Percentiles rank a stretch among this genome's conserved stretches.
phyloP scores from a whole-genome alignment of 2,888 invertebrate species.

The Malacosoma neustria region DNA sequence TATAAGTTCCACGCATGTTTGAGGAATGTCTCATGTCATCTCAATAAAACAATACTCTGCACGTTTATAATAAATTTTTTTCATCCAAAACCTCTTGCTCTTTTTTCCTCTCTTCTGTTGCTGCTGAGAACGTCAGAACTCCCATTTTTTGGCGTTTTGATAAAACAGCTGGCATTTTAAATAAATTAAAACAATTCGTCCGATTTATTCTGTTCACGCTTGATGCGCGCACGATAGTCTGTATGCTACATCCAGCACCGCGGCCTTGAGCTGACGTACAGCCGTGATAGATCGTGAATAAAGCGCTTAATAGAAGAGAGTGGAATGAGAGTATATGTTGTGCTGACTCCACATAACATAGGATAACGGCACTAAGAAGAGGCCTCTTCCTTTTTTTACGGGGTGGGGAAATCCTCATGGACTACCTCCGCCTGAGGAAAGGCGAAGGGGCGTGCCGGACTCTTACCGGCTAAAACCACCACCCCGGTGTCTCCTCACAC shows the following conservation, averaged over 20 bases:
- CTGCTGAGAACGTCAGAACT: conserved; percentile 6
- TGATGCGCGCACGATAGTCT: conserved; percentile 7
- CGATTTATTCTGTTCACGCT: conserved; percentile 7
- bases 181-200: conserved; percentile 2
- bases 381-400: too few species aligned
- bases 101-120: conserved; percentile 4
- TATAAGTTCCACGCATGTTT: conserved; percentile 3
- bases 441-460: too few species aligned
- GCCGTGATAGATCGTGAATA: neutral
- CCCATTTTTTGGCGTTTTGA: conserved; percentile 2
- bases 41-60: conserved; percentile 1
- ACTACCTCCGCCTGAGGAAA: too few species aligned
- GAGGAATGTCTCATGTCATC: neutral
- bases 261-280: conserved; percentile 3
- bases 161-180: too few species aligned
- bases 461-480: too few species aligned
- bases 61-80: conserved; percentile 1
- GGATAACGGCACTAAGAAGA: too few species aligned
- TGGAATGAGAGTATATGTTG: too few species aligned
- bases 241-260: conserved; percentile 1
- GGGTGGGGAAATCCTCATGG: too few species aligned
- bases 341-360: too few species aligned
- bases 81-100: conserved; percentile 1
- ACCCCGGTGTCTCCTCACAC: too few species aligned
- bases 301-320: too few species aligned